Evolutionary conservation across 2,888 invertebrate genomes (phyloP), one percentile per base, ranked within the genome.

Genomic region (Zelleria hepariella): DNA sequence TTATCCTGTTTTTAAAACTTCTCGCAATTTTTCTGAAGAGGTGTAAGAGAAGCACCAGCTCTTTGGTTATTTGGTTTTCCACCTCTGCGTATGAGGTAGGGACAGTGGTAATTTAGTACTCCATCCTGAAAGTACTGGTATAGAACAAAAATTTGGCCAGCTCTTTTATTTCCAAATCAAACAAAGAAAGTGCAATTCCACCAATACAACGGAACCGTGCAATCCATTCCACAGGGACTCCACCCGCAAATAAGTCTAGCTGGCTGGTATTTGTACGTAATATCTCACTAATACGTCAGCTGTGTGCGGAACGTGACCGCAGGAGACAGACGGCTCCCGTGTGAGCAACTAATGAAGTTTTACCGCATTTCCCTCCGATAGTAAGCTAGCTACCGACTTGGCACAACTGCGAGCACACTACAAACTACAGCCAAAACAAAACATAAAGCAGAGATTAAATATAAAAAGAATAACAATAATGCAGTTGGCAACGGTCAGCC

Each of bases 291-390:
- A 51, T 51, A 51, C 61, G 60, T 60, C n/a, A 71, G 68, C 69
- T 51, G 51, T 51, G 32, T 42, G 32, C 32, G 51, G 51, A 84
- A 83, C 82, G 85, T 83, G 84, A 73, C 82, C 69, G 59, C 66
- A 68, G 67, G 62, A 74, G 79, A 85, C 73, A 64, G 70, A 82
- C 74, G 74, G 66, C 65, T 69, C 81, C 79, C 80, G 68, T 62
- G 81, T 68, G 81, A 63, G 67, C 66, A 62, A 58, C 66, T 74
- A 75, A 76, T 75, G 74, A 65, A 65, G 65, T 65, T 66, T 67
- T 66, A 64, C 66, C 63, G 58, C 63, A 63, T 57, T 25, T 24
- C 58, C 52, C 57, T 57, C 53, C n/a, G 32, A 42, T 42, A 42
- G 32, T 15, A 10, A 2, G 32, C 15, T 10, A 42, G 32, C 32